Evolutionary conservation across 2,113 vertebrate species (phyloP).

Genomic region (Kobus ellipsiprymnus): DNA sequence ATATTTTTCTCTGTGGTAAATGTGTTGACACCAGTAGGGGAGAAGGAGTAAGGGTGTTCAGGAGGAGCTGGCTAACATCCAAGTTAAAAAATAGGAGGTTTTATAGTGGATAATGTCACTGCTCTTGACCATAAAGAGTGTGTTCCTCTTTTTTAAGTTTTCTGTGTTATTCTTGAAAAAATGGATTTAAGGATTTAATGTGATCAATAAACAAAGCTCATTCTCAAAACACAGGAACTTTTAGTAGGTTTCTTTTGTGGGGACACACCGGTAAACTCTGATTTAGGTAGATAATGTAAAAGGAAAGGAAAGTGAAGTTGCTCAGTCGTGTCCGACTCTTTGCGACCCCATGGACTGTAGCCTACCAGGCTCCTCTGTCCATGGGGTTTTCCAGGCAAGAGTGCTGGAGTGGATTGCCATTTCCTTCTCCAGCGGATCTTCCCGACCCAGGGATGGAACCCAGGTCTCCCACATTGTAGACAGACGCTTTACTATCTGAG

Average conservation of each 20-base stretch:
- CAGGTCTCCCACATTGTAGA: too few species aligned
- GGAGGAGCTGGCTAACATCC: not conserved
- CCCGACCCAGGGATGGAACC: too few species aligned
- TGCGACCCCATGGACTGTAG: too few species aligned
- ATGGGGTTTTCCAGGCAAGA: too few species aligned
- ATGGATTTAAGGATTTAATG: not conserved
- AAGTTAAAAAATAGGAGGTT: not conserved
- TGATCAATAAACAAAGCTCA: not conserved
- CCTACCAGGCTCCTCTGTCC: too few species aligned
- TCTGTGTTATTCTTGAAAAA: not conserved
- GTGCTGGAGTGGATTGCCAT: too few species aligned
- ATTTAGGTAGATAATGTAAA: not conserved
- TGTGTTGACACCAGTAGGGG: conserved; percentile 12
- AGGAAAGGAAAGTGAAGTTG: too few species aligned
- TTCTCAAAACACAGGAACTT: not conserved
- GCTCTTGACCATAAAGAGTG: not conserved
- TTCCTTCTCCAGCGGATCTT: too few species aligned
- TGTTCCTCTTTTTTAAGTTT: not conserved
- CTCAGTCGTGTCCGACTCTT: too few species aligned
- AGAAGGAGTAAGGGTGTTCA: conserved; percentile 5
- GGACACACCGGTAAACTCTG: not conserved
- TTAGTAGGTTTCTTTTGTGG: not conserved
- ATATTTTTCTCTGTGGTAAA: conserved; percentile 69
- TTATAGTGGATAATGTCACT: not conserved
- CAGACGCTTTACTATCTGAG: too few species aligned